These are phyloP conservation scores for Sebastes schlegelii DNA, from an alignment of 2,113 vertebrate species.

Conservation along the genomic window DNA sequence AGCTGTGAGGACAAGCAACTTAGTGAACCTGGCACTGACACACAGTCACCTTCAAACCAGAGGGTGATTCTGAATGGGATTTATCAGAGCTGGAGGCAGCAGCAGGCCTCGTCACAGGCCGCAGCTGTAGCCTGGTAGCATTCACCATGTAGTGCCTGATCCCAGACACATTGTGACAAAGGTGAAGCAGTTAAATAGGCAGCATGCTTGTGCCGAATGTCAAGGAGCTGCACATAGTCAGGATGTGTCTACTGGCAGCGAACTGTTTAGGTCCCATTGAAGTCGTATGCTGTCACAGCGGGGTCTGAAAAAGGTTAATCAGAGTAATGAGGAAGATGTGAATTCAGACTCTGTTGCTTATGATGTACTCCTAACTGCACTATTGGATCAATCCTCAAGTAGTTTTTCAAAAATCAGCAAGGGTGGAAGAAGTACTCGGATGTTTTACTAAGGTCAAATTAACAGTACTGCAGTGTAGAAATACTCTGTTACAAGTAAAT, in stretches of 20 bases:
- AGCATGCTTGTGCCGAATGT: constrained; percentile 19
- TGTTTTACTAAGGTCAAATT: too few relatives aligned
- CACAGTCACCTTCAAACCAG: constrained; percentile 1
- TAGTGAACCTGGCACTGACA: constrained; percentile 20
- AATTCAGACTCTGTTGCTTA: not conserved
- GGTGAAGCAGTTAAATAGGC: constrained; percentile 31
- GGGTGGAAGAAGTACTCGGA: not conserved
- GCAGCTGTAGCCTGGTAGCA: constrained; percentile 15
- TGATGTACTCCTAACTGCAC: not conserved
- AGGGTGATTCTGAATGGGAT: constrained; percentile 8
- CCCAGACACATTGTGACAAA: constrained; percentile 37
- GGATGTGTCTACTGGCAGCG: not conserved
- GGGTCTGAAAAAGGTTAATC: constrained; percentile 1
- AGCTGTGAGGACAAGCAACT: constrained; percentile 25
- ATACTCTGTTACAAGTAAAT: not conserved
- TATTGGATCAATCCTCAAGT: not conserved
- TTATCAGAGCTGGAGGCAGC: not conserved
- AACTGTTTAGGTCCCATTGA: not conserved
- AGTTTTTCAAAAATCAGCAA: not conserved
- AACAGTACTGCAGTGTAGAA: not conserved
- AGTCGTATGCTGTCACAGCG: not conserved
- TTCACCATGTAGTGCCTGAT: not conserved
- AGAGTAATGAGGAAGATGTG: not conserved
- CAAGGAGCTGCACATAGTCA: constrained; percentile 18
- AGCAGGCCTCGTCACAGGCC: constrained; percentile 3